Evolutionary conservation across 2,113 vertebrate genomes (phyloP), one percentile per base, ranked within the genome.

Genomic region (Serilophus lunatus): DNA sequence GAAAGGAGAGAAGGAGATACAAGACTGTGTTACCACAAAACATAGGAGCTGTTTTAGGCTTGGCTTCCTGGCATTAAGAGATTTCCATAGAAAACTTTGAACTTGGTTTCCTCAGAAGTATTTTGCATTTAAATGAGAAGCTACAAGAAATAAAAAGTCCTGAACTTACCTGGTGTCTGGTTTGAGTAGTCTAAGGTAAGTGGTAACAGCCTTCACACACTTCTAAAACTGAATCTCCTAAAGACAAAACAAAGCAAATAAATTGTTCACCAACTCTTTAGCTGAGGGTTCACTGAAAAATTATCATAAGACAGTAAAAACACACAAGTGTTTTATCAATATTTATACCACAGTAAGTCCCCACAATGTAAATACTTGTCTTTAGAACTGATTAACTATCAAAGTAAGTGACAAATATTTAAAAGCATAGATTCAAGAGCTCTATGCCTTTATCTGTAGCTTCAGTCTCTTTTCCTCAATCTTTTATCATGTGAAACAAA

Each of bases 111-210:
- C n/a, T 84, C 11, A 2, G 40, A 16, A 23, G 29, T 70, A 65
- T 35, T 53, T 42, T 74, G 18, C 36, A 45, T n/a, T 59, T 63
- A 71, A 63, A 49, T 29, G 15, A 69, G n/a, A 59, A 60, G 33
- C 45, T 24, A 29, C 22, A 89, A 84, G 42, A 77, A 88, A 71
- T 17, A 2, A 49, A 60, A 87, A 65, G 18, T 4, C 9, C 40
- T 57, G 54, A 20, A 91, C 96, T 97, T 64, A 95, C 96, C 95
- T 77, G 60, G 66, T 56, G 24, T 68, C 63, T 79, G 53, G 35
- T 50, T 71, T 0, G 8, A 54, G 76, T 92, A 42, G 57, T 76
- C 69, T n/a, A 66, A 40, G 69, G 49, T n/a, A 88, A 57, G 51
- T 4, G 33, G 66, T 42, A 64, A 35, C 49, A 53, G 82, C n/a